Evolutionary conservation across 2,113 vertebrate species (phyloP).

Genomic region (Clupea harengus): DNA sequence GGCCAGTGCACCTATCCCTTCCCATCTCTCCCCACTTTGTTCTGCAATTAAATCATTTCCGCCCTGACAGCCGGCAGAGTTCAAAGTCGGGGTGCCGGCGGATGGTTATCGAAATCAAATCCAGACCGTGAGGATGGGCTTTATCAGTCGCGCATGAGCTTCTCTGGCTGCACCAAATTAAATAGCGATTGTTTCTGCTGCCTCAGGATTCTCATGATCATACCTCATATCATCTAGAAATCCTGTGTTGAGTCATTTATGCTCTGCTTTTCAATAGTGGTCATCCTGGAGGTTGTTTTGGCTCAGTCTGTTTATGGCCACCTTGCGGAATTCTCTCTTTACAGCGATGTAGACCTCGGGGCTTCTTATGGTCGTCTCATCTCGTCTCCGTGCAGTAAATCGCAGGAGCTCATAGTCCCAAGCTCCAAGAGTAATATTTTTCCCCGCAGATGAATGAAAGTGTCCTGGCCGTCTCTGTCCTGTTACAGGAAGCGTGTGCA

Average conservation of each 20-base stretch:
- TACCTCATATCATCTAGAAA: neutral
- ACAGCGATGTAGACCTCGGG: neutral
- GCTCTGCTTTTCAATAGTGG: neutral
- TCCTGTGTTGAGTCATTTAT: constrained; percentile 20
- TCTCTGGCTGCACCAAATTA: neutral
- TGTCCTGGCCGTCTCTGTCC: constrained; percentile 31
- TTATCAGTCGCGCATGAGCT: neutral
- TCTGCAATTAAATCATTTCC: constrained; percentile 24
- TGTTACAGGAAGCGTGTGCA: constrained; percentile 43
- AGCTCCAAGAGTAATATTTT: constrained; percentile 45
- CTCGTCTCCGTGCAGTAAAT: constrained; percentile 43
- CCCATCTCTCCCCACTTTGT: constrained; percentile 22
- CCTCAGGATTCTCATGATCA: neutral
- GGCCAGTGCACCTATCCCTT: constrained; percentile 8
- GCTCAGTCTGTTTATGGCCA: constrained; percentile 2
- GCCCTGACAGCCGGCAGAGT: neutral
- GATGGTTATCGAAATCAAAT: constrained; percentile 10
- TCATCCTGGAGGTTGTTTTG: constrained; percentile 8
- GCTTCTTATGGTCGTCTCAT: constrained; percentile 26
- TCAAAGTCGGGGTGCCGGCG: neutral
- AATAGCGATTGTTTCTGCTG: neutral
- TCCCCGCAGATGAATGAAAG: constrained; percentile 45
- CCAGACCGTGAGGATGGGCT: neutral
- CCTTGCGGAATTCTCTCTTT: neutral
- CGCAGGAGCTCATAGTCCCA: constrained; percentile 34